Conservation (phyloP, 2,113 vertebrate genomes). For the Tylochromis polylepis region DNA sequence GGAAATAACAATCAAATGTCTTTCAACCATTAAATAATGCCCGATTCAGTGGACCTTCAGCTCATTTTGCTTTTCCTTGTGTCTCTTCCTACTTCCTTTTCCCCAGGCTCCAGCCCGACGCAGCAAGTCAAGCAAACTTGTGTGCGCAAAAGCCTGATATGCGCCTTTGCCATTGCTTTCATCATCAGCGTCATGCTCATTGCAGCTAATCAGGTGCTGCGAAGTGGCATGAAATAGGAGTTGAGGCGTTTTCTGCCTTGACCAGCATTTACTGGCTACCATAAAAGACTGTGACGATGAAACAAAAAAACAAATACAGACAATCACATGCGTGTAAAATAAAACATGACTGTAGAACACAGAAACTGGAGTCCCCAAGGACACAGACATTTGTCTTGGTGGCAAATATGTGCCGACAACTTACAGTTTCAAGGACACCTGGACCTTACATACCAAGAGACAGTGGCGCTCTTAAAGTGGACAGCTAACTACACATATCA, state of each 20-base stretch:
- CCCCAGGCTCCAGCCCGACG: conserved; percentile 84
- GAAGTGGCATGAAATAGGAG: conserved; percentile 92
- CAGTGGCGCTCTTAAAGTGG: not conserved
- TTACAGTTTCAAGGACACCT: not conserved
- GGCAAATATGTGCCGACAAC: not conserved
- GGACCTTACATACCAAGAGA: conserved; percentile 1
- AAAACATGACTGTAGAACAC: not conserved
- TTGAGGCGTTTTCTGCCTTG: not conserved
- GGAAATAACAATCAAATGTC: conserved; percentile 19
- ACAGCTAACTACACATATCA: conserved; percentile 52
- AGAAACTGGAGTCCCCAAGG: not conserved
- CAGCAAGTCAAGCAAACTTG: conserved; percentile 98
- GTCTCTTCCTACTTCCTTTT: not conserved
- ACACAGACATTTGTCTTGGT: not conserved
- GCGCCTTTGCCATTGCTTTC: conserved; percentile 96
- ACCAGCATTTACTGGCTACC: conserved; percentile 21
- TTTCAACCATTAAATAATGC: conserved; percentile 20
- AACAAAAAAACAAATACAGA: not conserved
- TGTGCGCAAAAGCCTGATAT: conserved; percentile 94
- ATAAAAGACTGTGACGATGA: conserved; percentile 16
- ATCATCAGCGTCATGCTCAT: conserved; percentile 99
- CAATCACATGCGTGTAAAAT: conserved; percentile 25
- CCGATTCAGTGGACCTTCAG: not conserved
- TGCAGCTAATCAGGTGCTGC: conserved; percentile 95
- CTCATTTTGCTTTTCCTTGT: not conserved